Base-by-base conservation (phyloP, 1,140 invertebrate genomes). In the Saccostrea glomerata region DNA sequence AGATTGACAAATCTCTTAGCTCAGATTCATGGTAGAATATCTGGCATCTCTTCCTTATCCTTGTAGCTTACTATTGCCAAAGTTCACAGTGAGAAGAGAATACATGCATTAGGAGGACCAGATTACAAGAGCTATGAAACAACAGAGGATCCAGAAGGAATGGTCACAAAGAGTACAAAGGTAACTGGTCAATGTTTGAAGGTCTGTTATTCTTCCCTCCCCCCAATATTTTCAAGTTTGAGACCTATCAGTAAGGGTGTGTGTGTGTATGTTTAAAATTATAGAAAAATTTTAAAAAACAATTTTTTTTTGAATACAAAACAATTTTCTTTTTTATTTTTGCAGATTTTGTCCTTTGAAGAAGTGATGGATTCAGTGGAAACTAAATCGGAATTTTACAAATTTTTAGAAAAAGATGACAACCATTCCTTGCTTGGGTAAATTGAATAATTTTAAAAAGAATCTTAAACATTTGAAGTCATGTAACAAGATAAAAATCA, bases 361-460 rank as follows among this genome's bases (percentile, higher is more conserved):
- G 94, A 94, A 12, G 94, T 96, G 20, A 94, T 96, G 94, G 93
- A 95, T 73, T 94, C 92, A 70, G 89, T 94, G n/a, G 90, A 93
- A 87, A 94, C 94, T 20, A 92, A 95, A 60, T 96, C 97, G 90
- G 97, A 97, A 94, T 96, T 98, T 60, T 97, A 97, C 0, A 96
- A 97, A 90, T 98, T 97, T 94, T 94, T 98, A 58, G 97, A 98
- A 94, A 97, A 97, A 88, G 96, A 98, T 91, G 97, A 97, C 87
- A 97, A 97, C 77, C 97, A 98, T 93, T 97, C 97, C 54, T 94
- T 98, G n/a, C 54, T 94, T 17, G 92, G 92, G 93, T 93, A 89
- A 83, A 54, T 54, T 12, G 4, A 82, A 36, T 30, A 25, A n/a
- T 36, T 77, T 25, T 23, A 5, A 36, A 30, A 63, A 2, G 30